Evolutionary conservation across 2,797 vertebrate genomes (phyloP).

Genomic region (Girardinus metallicus): DNA sequence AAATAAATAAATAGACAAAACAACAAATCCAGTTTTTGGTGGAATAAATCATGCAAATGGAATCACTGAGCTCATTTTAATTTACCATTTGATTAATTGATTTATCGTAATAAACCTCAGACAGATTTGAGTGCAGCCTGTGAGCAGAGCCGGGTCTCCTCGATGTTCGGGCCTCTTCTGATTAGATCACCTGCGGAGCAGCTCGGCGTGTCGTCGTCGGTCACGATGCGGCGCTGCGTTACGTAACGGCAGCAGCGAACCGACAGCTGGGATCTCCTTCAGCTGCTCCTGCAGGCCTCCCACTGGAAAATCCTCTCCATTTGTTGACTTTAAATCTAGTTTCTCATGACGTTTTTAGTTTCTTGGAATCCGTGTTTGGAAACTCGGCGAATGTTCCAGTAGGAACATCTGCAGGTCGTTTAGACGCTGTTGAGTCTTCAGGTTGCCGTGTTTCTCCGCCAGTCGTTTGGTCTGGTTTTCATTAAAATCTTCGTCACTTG

Average conservation of each 20-base stretch:
- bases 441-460: background rate
- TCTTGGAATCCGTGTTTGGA: slow-evolving; percentile 5
- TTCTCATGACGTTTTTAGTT: background rate
- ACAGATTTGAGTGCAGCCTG: background rate
- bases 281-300: slow-evolving; percentile 2
- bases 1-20: no score
- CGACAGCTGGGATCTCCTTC: slow-evolving; percentile 23
- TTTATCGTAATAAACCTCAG: no score
- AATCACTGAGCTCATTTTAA: no score
- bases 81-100: no score
- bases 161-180: background rate
- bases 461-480: background rate
- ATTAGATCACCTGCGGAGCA: background rate
- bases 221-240: slow-evolving; percentile 1
- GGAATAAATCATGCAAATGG: no score
- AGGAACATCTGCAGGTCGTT: slow-evolving; percentile 3
- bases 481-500: background rate
- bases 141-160: background rate
- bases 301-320: background rate
- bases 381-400: background rate
- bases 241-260: slow-evolving; percentile 2
- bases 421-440: background rate
- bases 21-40: no score
- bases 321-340: slow-evolving; percentile 7
- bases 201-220: background rate